Evolutionary conservation across 1,140 invertebrate genomes (phyloP), one percentile per base, ranked within the genome.

Genomic region (Papilio machaon): DNA sequence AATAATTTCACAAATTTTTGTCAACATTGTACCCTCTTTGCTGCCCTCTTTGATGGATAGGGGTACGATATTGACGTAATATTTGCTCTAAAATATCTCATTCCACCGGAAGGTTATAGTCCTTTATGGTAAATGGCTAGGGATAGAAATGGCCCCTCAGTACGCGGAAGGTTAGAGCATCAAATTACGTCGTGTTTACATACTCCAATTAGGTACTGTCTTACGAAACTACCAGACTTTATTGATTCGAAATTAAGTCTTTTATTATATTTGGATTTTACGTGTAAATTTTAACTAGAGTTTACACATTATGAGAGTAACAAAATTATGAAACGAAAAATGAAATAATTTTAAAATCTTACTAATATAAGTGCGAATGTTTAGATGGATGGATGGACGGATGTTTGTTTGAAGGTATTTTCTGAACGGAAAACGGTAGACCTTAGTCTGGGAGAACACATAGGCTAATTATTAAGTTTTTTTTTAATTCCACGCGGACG

Each of bases 1-100:
- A 92, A 91, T 91, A 91, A 91, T 91, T 86, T 90, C 87, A 86
- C 89, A 91, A 90, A 91, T 89, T 90, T 86, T 87, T 84, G 88
- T 89, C 88, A 87, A 89, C 87, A 88, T 67, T 82, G 30, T 70
- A 70, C 73, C 80, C 85, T 88, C 84, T 84, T 70, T 13, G 64
- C 80, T 52, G 82, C 85, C 87, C 83, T 80, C 73, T 83, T 87
- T 91, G 91, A 92, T 90, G 88, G 91, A 92, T 92, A 86, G 88
- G 86, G 88, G 86, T 89, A 84, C 47, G 73, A 81, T 89, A 87
- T 89, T 89, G 89, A 87, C 80, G 86, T 83, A 86, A 89, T 90
- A 88, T 86, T 86, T 86, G 77, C 81, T 80, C 79, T 35, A 70
- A 43, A 84, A 84, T 88, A 86, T 86, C 80, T 82, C 80, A 82